Base-by-base conservation (phyloP, 2,797 vertebrate species). In the Bradypodion pumilum region DNA sequence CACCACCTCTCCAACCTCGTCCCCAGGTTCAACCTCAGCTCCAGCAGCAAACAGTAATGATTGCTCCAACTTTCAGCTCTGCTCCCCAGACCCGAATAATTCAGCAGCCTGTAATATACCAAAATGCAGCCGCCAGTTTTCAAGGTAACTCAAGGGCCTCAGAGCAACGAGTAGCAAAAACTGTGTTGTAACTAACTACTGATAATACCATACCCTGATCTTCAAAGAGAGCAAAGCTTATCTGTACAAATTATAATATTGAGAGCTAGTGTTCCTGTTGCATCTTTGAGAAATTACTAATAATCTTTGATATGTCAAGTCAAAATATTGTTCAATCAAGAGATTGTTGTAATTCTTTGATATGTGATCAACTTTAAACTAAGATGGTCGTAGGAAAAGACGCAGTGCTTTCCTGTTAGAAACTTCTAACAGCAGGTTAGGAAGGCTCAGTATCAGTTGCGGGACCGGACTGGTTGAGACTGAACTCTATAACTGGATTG, bases 21-120 rank as follows among this genome's bases (percentile, higher is more conserved):
- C 93, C 95, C 5, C 95, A 94, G 0, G 90, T 95, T 46, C 97
- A 97, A 46, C 95, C 98, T 73, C 98, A 97, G 91, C 97, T 98
- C 7, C 98, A 97, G 91, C 97, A 97, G 40, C 98, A 99, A 84
- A 97, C 98, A 0, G 97, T 99, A 66, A 98, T 99, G 98, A 97
- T 99, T 23, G 90, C 98, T 0, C 97, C 96, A 0, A 95, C 96
- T 0, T 97, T 97, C 93, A 97, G 97, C 92, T 97, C 94, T 0
- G 92, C 97, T 1, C 95, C 97, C 0, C 98, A 97, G 88, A 97
- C 98, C 0, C 97, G 97, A 81, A 97, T 99, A 89, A 98, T 99
- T 94, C 98, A 98, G 93, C 98, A 97, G 94, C 97, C 97, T 0
- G 94, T 99, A 89, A 97, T 99, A 94, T 99, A 98, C 94, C 98